These are phyloP conservation scores for Poeciliopsis paucimaculata DNA, from an alignment of 2,797 vertebrate genomes.

Conservation along the genomic window DNA sequence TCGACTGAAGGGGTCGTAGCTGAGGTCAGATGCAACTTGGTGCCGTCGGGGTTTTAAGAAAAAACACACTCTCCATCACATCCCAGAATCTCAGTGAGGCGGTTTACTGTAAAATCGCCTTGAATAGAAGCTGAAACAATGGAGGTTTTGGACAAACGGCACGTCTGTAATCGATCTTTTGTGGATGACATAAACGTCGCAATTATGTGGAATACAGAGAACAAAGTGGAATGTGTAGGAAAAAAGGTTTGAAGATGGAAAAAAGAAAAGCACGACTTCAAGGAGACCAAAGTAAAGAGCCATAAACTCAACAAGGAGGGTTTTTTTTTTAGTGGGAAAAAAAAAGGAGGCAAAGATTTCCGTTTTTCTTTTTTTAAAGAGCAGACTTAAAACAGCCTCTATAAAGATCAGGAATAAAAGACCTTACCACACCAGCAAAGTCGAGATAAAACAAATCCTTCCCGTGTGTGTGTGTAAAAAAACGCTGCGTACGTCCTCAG, in stretches of 20 bases:
- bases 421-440: slow-evolving; percentile 58
- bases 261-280: slow-evolving; percentile 39
- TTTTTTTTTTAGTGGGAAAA: background rate
- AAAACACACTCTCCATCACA: slow-evolving; percentile 10
- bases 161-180: slow-evolving; percentile 63
- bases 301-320: slow-evolving; percentile 33
- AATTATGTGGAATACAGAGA: slow-evolving; percentile 34
- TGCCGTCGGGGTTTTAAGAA: slow-evolving; percentile 27
- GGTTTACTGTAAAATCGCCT: slow-evolving; percentile 32
- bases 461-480: slow-evolving; percentile 51
- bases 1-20: slow-evolving; percentile 40
- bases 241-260: slow-evolving; percentile 1
- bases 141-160: slow-evolving; percentile 40
- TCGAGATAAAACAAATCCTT: slow-evolving; percentile 64
- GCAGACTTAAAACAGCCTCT: slow-evolving; percentile 48
- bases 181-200: slow-evolving; percentile 38
- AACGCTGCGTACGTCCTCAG: slow-evolving; percentile 45
- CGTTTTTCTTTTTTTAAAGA: slow-evolving; percentile 32
- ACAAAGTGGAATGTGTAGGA: slow-evolving; percentile 1
- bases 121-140: slow-evolving; percentile 60
- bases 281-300: slow-evolving; percentile 45
- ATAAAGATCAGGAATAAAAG: slow-evolving; percentile 46
- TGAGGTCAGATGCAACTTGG: slow-evolving; percentile 40
- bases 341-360: slow-evolving; percentile 2
- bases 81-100: slow-evolving; percentile 22